Conservation (phyloP, 1,140 invertebrate genomes). For the Diploscapter pachys region DNA sequence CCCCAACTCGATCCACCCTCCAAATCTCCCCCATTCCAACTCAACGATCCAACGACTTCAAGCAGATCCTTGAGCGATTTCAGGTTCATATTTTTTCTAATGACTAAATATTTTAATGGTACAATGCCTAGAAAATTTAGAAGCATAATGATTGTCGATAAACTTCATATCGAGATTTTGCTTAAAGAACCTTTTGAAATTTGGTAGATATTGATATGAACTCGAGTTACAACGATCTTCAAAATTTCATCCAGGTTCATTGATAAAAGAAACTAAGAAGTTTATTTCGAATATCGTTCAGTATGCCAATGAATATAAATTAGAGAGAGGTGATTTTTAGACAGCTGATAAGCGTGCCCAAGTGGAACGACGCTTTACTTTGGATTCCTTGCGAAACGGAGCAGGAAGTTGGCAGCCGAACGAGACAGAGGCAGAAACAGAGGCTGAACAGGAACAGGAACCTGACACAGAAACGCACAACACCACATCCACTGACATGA, state of each 20-base stretch:
- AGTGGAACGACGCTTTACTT: not conserved
- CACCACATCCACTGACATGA: constrained; percentile 1
- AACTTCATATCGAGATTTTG: not conserved
- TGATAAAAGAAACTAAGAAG: constrained; percentile 4
- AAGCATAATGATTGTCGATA: not conserved
- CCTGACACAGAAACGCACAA: not conserved
- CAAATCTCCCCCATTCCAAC: not conserved
- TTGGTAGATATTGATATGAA: constrained; percentile 14
- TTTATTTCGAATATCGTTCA: not conserved
- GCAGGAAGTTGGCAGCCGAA: not conserved
- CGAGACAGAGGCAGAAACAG: too few relatives aligned
- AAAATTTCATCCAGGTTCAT: not conserved
- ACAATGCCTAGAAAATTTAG: constrained; percentile 5
- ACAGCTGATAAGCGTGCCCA: not conserved
- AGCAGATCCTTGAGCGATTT: constrained; percentile 33
- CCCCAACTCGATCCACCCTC: constrained; percentile 3
- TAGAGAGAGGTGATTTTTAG: not conserved
- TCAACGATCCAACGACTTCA: constrained; percentile 24
- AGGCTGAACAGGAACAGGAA: not conserved
- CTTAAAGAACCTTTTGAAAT: not conserved
- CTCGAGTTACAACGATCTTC: not conserved
- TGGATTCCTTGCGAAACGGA: not conserved
- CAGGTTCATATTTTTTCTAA: constrained; percentile 18
- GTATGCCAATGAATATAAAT: too few relatives aligned
- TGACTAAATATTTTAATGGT: constrained; percentile 26